Percentiles rank a stretch among this genome's conserved stretches.
phyloP scores from a whole-genome alignment of 1,140 invertebrate species.

The Heliothis virescens region DNA sequence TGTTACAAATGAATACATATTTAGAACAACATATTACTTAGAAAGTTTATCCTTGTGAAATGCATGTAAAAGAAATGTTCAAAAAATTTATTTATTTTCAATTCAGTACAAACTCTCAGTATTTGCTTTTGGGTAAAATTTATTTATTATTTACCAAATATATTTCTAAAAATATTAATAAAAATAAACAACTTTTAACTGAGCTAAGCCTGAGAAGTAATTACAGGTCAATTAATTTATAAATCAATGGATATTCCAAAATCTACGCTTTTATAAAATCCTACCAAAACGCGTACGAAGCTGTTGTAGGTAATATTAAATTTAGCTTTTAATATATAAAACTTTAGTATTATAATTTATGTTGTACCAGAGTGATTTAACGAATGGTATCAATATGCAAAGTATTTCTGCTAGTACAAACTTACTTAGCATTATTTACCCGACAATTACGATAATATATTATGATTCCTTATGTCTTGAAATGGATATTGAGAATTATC shows the following conservation, averaged over 20 bases:
- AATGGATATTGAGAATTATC: background rate
- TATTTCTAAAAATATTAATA: too few species aligned
- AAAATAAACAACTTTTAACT: too few species aligned
- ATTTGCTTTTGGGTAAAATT: too few species aligned
- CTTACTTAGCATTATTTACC: background rate
- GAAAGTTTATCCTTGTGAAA: background rate
- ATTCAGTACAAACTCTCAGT: too few species aligned
- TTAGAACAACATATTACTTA: background rate
- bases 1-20: background rate
- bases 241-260: background rate
- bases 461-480: background rate
- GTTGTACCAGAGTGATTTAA: too few species aligned
- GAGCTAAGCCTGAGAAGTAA: too few species aligned
- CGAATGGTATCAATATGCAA: background rate
- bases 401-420: conserved; percentile 20
- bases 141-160: too few species aligned
- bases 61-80: background rate
- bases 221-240: background rate
- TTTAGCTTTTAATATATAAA: conserved; percentile 11
- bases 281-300: conserved; percentile 26
- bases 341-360: background rate
- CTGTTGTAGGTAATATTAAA: conserved; percentile 1
- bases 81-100: background rate
- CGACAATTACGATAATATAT: background rate
- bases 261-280: conserved; percentile 30